These are phyloP conservation scores for Botia almorhae DNA, from an alignment of 2,797 vertebrate species.

Conservation along the genomic window DNA sequence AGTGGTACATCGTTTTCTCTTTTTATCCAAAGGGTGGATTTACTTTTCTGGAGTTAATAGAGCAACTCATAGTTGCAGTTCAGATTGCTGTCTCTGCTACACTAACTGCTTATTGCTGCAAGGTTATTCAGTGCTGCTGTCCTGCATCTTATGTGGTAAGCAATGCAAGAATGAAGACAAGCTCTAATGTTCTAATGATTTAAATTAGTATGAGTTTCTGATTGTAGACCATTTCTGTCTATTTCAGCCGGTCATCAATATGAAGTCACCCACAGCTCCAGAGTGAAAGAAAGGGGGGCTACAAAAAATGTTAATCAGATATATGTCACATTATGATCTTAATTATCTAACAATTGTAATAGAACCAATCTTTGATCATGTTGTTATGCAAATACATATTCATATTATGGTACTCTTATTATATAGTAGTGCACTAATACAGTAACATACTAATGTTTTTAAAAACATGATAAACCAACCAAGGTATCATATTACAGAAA, in stretches of 20 bases:
- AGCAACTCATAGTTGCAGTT: background rate
- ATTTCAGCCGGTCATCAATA: slow-evolving; percentile 4
- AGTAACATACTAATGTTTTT: too few relatives aligned
- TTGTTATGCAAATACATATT: too few relatives aligned
- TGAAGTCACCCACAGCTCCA: background rate
- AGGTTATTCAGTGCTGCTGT: slow-evolving; percentile 53
- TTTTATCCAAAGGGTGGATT: background rate
- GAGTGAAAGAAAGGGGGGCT: background rate
- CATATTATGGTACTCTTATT: too few relatives aligned
- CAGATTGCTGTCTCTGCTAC: slow-evolving; percentile 48
- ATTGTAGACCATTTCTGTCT: background rate
- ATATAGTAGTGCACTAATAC: too few relatives aligned
- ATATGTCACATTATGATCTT: background rate
- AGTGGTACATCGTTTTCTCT: too few relatives aligned
- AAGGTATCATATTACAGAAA: too few relatives aligned
- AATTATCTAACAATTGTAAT: background rate
- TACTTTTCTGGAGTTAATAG: fast-evolving
- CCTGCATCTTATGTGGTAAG: slow-evolving; percentile 24
- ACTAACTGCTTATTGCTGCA: slow-evolving; percentile 55
- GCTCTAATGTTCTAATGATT: background rate
- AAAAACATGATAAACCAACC: too few relatives aligned
- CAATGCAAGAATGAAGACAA: background rate
- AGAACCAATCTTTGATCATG: too few relatives aligned
- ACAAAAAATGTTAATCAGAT: background rate
- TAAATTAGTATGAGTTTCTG: background rate